Evolutionary conservation across 2,113 vertebrate species (phyloP), one percentile per base, ranked within the genome.

Genomic region (Myiagra hebetior): DNA sequence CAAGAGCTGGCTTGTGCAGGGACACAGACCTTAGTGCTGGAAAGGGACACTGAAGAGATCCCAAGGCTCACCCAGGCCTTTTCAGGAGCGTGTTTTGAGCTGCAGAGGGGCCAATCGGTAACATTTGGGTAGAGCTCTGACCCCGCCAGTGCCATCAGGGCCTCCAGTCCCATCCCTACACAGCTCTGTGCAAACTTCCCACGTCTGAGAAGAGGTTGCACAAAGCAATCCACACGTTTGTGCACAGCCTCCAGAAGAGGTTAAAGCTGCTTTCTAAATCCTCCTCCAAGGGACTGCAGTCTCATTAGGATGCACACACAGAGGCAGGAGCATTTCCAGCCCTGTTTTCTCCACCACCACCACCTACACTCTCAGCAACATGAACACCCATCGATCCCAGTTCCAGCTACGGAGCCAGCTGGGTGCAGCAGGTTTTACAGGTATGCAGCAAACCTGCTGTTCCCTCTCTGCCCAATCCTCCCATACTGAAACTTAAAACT

Each of bases 111-210:
- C 16, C 10, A 2, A 31, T 7, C 1, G 10, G 9, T 4, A 18
- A 28, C 35, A 3, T 13, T 4, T 10, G 39, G 63, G 33, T 44
- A 31, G 35, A 41, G 39, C 59, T 73, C 44, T 3, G 44, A 35
- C 49, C 78, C n/a, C 0, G 0, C 24, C 59, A 27, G 41, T 0
- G 13, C 44, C 1, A 5, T 3, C 0, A 0, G 49, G 31, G 42
- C 5, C 37, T 44, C 31, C 52, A 37, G 63, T 24, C 39, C 80
- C 80, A 44, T 53, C 55, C 55, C n/a, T 4, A 13, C 27, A 3
- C 47, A 50, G 19, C 41, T 17, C n/a, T 13, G 41, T 19, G 55
- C 55, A 27, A 89, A 41, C 30, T 31, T 35, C 70, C n/a, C 62
- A 31, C 2, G 1, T 35, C 47, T 19, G 53, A 67, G 74, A 41